phyloP scores from a whole-genome alignment of 2,888 invertebrate species.

The Campopleginae sp. region DNA sequence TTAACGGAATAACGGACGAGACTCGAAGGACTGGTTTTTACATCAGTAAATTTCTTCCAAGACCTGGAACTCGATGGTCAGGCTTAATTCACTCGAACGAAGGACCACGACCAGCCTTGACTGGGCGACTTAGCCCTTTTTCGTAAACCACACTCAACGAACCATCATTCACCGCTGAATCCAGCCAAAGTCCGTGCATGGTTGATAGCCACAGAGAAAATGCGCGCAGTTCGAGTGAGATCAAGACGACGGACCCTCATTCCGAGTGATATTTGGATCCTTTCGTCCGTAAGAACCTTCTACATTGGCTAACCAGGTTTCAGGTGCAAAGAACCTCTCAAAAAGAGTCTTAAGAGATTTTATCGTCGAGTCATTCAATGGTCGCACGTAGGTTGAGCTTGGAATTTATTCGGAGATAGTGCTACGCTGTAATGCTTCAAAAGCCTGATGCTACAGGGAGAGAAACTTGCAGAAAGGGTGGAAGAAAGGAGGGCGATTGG shows the following conservation, averaged over 20 bases:
- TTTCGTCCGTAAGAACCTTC: not conserved
- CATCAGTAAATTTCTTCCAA: not conserved
- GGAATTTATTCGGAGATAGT: constrained; percentile 8
- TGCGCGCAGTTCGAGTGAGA: not conserved
- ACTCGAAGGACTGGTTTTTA: not conserved
- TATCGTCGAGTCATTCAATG: constrained; percentile 22
- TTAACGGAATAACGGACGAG: constrained; percentile 32
- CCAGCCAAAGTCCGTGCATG: not conserved
- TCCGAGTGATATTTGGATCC: not conserved
- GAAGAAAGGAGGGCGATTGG: constrained; percentile 9
- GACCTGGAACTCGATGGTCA: not conserved
- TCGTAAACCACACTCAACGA: not conserved
- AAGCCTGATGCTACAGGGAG: not conserved
- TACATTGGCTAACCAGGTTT: constrained; percentile 13
- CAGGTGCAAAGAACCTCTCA: constrained; percentile 26
- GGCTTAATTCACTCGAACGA: not conserved
- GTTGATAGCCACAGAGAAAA: not conserved
- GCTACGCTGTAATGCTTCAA: not conserved
- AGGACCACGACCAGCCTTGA: not conserved
- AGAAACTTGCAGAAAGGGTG: not conserved
- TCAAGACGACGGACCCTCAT: not conserved
- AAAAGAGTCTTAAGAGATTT: not conserved
- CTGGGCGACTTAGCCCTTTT: not conserved
- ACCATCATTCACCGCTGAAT: not conserved
- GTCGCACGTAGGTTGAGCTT: not conserved